phyloP scores from a whole-genome alignment of 2,113 vertebrate genomes.

The Apteryx mantelli region DNA sequence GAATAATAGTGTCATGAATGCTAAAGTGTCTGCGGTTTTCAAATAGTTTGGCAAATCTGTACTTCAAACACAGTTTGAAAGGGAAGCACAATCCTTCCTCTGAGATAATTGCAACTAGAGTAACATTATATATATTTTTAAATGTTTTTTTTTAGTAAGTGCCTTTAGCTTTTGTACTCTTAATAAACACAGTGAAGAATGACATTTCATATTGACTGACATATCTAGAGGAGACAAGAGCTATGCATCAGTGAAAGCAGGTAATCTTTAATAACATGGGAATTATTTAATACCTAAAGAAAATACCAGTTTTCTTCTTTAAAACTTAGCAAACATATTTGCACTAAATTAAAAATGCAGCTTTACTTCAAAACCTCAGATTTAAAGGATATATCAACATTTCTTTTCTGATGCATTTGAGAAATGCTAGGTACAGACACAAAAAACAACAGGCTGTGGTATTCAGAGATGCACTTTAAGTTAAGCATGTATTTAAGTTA shows the following conservation, averaged over 20 bases:
- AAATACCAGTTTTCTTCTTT: neutral
- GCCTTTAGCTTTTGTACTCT: neutral
- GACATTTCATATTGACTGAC: neutral
- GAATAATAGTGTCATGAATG: constrained; percentile 62
- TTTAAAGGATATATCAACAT: neutral
- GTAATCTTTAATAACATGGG: neutral
- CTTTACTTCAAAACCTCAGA: neutral
- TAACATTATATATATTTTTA: constrained; percentile 1
- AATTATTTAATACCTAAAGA: neutral
- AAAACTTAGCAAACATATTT: neutral
- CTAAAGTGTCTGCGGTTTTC: constrained; percentile 59
- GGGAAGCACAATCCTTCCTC: constrained; percentile 32
- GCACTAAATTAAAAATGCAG: neutral
- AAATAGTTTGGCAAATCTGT: constrained; percentile 42
- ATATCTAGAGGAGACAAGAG: neutral
- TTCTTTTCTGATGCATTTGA: neutral
- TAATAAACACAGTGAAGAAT: neutral
- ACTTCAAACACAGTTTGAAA: constrained; percentile 46
- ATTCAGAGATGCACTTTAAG: neutral
- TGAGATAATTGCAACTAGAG: constrained; percentile 9
- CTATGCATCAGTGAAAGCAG: neutral
- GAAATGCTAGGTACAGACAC: neutral
- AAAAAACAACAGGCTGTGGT: neutral
- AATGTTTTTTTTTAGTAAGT: neutral
- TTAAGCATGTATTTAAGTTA: neutral